Evolutionary conservation across 2,113 vertebrate genomes (phyloP).

Genomic region (Calyptomena viridis): DNA sequence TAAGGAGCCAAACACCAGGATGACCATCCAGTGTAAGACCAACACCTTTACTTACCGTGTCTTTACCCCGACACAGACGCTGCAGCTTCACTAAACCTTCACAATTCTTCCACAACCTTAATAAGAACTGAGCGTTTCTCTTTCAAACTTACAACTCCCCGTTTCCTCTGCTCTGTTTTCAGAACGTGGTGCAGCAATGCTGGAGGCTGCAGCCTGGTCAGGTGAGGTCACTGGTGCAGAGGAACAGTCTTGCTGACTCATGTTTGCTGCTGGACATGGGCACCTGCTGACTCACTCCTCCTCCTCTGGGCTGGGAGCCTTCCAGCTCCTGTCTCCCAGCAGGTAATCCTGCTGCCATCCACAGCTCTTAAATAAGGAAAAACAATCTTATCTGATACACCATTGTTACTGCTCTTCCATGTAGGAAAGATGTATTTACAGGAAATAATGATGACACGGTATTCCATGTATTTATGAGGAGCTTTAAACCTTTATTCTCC

Average conservation of each 20-base stretch:
- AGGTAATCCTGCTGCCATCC: neutral
- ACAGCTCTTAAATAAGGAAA: neutral
- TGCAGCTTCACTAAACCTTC: neutral
- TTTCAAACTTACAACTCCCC: neutral
- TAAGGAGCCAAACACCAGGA: neutral
- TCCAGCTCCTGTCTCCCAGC: neutral
- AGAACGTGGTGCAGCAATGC: neutral
- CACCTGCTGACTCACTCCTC: slow-evolving; percentile 24
- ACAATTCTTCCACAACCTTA: neutral
- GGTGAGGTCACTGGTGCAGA: slow-evolving; percentile 45
- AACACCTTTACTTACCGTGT: rapidly evolving
- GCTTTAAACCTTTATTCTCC: neutral
- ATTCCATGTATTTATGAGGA: neutral
- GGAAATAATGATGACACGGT: neutral
- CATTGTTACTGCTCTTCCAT: rapidly evolving
- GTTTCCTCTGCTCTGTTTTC: neutral
- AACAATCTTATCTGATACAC: neutral
- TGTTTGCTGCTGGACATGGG: neutral
- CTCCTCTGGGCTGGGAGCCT: neutral
- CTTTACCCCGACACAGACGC: neutral
- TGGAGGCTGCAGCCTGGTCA: slow-evolving; percentile 22
- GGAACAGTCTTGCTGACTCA: slow-evolving; percentile 43
- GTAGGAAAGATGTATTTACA: neutral
- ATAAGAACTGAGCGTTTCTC: neutral
- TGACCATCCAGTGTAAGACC: neutral